Conservation (phyloP, 2,888 invertebrate genomes). For the Caenorhabditis macrosperma region DNA sequence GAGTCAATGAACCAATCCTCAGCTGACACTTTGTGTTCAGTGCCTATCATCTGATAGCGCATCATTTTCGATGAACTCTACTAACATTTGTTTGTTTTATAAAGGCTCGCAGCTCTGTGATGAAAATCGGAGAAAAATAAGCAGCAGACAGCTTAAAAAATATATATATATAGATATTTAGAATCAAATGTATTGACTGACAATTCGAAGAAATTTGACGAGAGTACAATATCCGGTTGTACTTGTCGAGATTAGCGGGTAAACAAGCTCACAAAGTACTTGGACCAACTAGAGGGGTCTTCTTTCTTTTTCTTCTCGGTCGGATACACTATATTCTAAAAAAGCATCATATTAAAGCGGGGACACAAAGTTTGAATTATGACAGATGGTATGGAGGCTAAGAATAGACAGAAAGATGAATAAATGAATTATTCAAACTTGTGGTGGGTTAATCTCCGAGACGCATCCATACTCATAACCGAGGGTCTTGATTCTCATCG, state of each 20-base stretch:
- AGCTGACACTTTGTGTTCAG: background rate
- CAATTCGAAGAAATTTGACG: too few relatives aligned
- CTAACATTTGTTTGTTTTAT: slow-evolving; percentile 1
- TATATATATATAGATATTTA: background rate
- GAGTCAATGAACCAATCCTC: too few relatives aligned
- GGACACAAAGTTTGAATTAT: background rate
- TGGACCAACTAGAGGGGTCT: too few relatives aligned
- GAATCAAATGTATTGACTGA: too few relatives aligned
- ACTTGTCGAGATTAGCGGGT: background rate
- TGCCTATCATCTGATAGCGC: background rate
- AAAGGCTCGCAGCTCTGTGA: background rate
- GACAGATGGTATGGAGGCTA: too few relatives aligned
- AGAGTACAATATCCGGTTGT: too few relatives aligned
- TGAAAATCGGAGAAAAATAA: background rate
- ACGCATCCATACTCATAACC: slow-evolving; percentile 44
- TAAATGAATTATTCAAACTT: slow-evolving; percentile 13
- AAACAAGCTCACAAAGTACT: too few relatives aligned
- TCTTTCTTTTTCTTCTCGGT: too few relatives aligned
- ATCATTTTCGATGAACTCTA: background rate
- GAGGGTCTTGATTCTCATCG: slow-evolving; percentile 54
- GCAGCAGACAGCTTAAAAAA: background rate
- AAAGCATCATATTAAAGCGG: slow-evolving; percentile 36
- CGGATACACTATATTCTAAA: slow-evolving; percentile 30
- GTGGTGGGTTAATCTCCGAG: slow-evolving; percentile 55
- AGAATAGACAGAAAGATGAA: background rate